Percentiles rank a stretch among this genome's conserved stretches.
Conservation (phyloP, 2,797 vertebrate species). For the Basileuterus tristriatus region DNA sequence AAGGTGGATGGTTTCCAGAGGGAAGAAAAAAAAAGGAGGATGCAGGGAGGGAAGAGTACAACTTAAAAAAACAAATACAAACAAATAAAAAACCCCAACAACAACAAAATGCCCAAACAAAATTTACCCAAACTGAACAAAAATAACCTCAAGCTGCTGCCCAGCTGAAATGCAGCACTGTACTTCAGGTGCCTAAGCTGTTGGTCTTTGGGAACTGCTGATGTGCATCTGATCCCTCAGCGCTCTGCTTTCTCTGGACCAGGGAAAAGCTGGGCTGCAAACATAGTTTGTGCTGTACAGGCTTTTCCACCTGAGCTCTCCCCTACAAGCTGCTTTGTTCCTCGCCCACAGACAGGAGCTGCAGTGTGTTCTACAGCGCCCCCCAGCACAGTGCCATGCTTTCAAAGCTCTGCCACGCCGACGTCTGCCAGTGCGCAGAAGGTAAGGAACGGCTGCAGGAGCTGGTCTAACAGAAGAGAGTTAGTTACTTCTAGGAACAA, state of each 20-base stretch:
- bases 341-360: constrained; percentile 62
- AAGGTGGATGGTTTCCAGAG: neutral
- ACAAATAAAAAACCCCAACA: fast-evolving
- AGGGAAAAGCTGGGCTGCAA: neutral
- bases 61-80: neutral
- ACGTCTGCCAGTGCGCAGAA: constrained; percentile 75
- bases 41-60: fast-evolving
- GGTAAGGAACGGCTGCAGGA: constrained; percentile 32
- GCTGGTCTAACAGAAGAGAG: neutral
- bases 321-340: neutral
- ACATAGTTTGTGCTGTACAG: neutral
- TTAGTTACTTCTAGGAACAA: neutral
- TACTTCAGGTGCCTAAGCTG: neutral
- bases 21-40: neutral
- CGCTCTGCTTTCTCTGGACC: neutral
- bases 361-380: constrained; percentile 72
- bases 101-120: neutral
- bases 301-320: neutral
- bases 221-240: neutral
- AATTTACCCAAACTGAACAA: neutral
- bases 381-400: constrained; percentile 71
- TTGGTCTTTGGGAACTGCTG: neutral
- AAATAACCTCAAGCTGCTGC: neutral
- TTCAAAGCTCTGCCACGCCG: constrained; percentile 62
- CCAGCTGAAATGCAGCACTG: neutral